These are phyloP conservation scores for Leptonema lineaticorne DNA, from an alignment of 1,140 invertebrate genomes.

Conservation along the genomic window DNA sequence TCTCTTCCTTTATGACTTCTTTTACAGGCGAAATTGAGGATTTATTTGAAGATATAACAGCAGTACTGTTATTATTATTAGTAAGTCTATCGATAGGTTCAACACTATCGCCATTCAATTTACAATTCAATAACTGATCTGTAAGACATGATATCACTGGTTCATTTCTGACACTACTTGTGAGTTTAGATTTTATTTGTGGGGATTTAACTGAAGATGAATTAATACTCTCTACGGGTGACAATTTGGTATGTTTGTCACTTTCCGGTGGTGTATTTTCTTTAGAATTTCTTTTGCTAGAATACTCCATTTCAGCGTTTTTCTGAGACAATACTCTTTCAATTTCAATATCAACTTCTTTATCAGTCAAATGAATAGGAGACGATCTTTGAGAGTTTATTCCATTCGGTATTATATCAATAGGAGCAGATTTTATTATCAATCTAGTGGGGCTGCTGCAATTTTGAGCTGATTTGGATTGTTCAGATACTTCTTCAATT, in stretches of 20 bases:
- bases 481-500: slow-evolving; percentile 47
- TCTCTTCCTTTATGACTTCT: slow-evolving; percentile 32
- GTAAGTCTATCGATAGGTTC: background rate
- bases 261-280: slow-evolving; percentile 31
- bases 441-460: slow-evolving; percentile 44
- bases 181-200: background rate
- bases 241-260: slow-evolving; percentile 24
- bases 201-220: background rate
- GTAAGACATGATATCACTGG: slow-evolving; percentile 20
- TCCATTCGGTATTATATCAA: slow-evolving; percentile 59
- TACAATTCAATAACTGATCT: slow-evolving; percentile 26
- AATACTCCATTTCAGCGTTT: slow-evolving; percentile 31
- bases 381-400: slow-evolving; percentile 55
- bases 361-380: slow-evolving; percentile 59
- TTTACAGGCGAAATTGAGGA: slow-evolving; percentile 25
- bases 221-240: slow-evolving; percentile 20
- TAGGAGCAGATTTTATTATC: slow-evolving; percentile 58
- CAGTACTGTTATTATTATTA: background rate
- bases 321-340: slow-evolving; percentile 51
- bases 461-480: background rate
- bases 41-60: slow-evolving; percentile 1
- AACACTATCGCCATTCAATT: slow-evolving; percentile 30
- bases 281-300: slow-evolving; percentile 30
- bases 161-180: slow-evolving; percentile 20
- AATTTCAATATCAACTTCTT: slow-evolving; percentile 62